Conservation (phyloP, 1,140 invertebrate species). For the Apis cerana region DNA sequence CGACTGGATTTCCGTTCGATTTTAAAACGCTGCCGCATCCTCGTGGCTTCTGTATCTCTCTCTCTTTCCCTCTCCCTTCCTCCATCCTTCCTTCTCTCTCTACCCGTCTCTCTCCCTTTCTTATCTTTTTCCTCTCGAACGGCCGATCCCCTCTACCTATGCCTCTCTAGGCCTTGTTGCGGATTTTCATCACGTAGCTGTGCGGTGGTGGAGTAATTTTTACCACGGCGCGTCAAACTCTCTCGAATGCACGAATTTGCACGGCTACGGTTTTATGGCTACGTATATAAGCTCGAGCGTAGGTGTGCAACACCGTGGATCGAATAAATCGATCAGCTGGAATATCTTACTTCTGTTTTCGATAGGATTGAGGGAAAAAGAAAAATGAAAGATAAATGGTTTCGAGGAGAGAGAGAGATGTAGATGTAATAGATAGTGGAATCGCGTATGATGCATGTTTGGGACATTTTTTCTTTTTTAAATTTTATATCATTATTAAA, state of each 20-base stretch:
- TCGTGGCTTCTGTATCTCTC: background rate
- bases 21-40: conserved; percentile 47
- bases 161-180: background rate
- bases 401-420: too few relatives aligned
- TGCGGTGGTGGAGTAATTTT: conserved; percentile 15
- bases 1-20: conserved; percentile 62
- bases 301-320: background rate
- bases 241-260: background rate
- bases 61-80: background rate
- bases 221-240: conserved; percentile 1
- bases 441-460: too few relatives aligned
- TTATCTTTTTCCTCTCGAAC: background rate
- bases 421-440: too few relatives aligned
- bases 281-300: background rate
- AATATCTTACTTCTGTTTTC: too few relatives aligned
- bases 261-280: background rate
- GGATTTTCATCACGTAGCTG: conserved; percentile 35
- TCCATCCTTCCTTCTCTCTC: background rate
- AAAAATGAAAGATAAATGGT: too few relatives aligned
- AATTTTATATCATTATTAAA: too few relatives aligned
- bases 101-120: background rate
- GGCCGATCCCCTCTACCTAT: background rate
- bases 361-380: too few relatives aligned
- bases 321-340: background rate
- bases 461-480: too few relatives aligned